Evolutionary conservation across 2,113 vertebrate genomes (phyloP).

Genomic region (Micromys minutus): DNA sequence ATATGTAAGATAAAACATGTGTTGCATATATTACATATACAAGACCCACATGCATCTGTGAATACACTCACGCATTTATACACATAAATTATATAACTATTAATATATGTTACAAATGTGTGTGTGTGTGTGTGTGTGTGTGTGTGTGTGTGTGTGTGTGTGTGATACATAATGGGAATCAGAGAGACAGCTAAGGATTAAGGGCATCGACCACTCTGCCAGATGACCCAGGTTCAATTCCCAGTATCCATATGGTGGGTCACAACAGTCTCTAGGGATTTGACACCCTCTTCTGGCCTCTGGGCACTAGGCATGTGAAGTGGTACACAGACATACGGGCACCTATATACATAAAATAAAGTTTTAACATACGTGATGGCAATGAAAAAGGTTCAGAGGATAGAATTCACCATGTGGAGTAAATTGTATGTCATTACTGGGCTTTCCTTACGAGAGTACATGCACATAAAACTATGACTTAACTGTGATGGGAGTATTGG

Average conservation of each 20-base stretch:
- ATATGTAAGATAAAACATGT: neutral
- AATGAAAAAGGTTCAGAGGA: neutral
- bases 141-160: neutral
- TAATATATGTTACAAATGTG: too few relatives aligned
- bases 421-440: neutral
- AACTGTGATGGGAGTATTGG: neutral
- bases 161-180: neutral
- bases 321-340: neutral
- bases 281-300: too few relatives aligned
- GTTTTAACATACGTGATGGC: neutral
- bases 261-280: neutral
- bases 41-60: neutral
- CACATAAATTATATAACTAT: neutral
- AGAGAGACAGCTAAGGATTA: neutral
- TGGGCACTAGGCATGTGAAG: too few relatives aligned
- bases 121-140: too few relatives aligned
- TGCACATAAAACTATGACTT: neutral
- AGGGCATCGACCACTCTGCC: neutral
- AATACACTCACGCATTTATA: too few relatives aligned
- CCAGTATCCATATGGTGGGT: neutral
- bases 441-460: neutral
- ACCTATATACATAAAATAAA: neutral
- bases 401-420: neutral
- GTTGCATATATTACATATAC: neutral
- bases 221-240: neutral